Evolutionary conservation across 2,797 vertebrate genomes (phyloP), one percentile per base, ranked within the genome.

Genomic region (Cetoscarus ocellatus): DNA sequence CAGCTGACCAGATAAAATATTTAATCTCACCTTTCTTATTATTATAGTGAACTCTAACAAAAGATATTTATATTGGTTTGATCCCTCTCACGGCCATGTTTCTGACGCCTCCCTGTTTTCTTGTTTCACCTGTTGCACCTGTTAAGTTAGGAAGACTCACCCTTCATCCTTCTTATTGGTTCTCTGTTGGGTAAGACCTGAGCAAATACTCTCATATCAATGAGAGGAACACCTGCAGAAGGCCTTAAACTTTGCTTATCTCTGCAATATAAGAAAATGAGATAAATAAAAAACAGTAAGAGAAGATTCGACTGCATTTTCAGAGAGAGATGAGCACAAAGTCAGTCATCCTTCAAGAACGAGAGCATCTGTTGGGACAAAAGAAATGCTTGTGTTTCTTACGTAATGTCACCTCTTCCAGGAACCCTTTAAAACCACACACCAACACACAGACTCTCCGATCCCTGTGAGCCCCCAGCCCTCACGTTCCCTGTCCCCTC

Each of bases 61-160:
- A 27, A 27, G 27, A 2, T 27, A 27, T 27, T 27, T 27, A 27
- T 70, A 49, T 27, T 61, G 43, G 49, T 73, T 36, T n/a, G 48
- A 61, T 34, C 12, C 5, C 48, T 47, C 36, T 54, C 43, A 50
- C 42, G 58, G 42, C 57, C 39, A 42, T 19, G 27, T 47, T 19
- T 47, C 19, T 40, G 7, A 6, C 10, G 13, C 55, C 43, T 18
- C 36, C 38, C 12, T 38, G 34, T 56, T 55, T 49, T 70, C 75
- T 50, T 40, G 73, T 76, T 73, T 8, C 67, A 75, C 68, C 68
- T 48, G 65, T 65, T 70, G 42, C 17, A 75, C 68, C 49, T 50
- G 68, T 84, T 74, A 8, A 57, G 43, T 59, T 27, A 7, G 49
- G 68, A 75, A 48, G 42, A 57, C 61, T 44, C 38, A 51, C 57